Evolutionary conservation across 2,888 invertebrate species (phyloP).

Genomic region (Boloria euphrosyne): DNA sequence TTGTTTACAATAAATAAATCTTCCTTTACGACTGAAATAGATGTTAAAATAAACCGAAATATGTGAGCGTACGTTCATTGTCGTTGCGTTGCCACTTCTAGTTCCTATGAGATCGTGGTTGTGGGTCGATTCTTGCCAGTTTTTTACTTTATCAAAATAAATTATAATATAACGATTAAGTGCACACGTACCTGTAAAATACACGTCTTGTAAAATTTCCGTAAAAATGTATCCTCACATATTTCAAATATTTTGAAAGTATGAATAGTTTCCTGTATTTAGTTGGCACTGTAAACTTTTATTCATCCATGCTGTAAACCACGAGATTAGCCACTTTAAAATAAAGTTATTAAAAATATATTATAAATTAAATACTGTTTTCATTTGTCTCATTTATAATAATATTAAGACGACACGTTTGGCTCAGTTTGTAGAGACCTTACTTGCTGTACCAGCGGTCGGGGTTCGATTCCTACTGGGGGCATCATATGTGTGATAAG

Average conservation of each 20-base stretch:
- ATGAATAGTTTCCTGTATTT: conserved; percentile 16
- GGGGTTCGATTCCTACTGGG: no score
- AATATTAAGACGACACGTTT: no score
- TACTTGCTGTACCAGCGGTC: no score
- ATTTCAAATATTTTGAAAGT: conserved; percentile 33
- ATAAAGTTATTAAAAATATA: conserved; percentile 17
- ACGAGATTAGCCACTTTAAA: conserved; percentile 53
- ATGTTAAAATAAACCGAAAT: conserved; percentile 41
- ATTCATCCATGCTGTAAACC: conserved; percentile 46
- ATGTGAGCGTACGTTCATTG: conserved; percentile 46
- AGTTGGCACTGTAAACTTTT: conserved; percentile 45
- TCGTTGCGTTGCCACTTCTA: conserved; percentile 19
- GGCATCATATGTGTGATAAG: no score
- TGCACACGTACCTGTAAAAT: conserved; percentile 22
- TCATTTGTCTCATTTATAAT: not conserved
- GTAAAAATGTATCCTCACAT: conserved; percentile 40
- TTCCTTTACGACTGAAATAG: conserved; percentile 66
- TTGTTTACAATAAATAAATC: conserved; percentile 35
- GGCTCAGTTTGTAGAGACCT: no score
- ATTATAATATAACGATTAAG: conserved; percentile 8
- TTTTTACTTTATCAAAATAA: conserved; percentile 9
- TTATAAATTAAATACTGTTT: conserved; percentile 9
- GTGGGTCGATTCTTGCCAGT: conserved; percentile 36
- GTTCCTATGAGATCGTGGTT: conserved; percentile 36
- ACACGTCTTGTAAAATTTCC: not conserved